Evolutionary conservation across 2,113 vertebrate genomes (phyloP), one percentile per base, ranked within the genome.

Genomic region (Peucedramus taeniatus): DNA sequence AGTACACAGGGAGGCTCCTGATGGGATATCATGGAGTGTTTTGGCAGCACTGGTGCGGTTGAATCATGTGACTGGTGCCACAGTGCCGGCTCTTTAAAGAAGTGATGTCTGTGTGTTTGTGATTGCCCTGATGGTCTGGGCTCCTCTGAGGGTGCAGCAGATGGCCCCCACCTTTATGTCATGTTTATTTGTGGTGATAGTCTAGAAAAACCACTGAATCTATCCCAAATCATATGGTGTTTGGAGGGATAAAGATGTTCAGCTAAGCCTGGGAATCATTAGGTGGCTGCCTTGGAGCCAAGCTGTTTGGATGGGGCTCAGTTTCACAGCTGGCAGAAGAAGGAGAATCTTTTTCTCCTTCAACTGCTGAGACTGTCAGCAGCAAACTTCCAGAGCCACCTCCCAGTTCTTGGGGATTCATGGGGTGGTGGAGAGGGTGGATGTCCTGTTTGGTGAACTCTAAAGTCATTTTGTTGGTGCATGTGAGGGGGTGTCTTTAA

Each of bases 231-330:
- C 24, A 1, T 81, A 24, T 31, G 78, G 71, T 94, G 61, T 94
- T 90, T 72, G 59, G 87, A 65, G 50, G 71, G 78, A 92, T 94
- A 87, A 89, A 75, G 83, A 93, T 71, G 59, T 92, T 93, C 78
- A 70, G 1, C 63, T 90, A 27, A 63, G 83, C 75, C 89, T 97
- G 93, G 79, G 71, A 95, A 59, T 93, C 83, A 87, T 97, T 95
- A 94, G 93, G 63, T 94, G 94, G 16, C 84, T 96, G 94, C 89
- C 45, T 82, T 65, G 61, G 53, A 96, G 75, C 81, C 93, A 95
- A 85, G 18, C 33, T 45, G 5, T 69, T 85, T 94, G 89, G 75
- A 93, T 4, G 3, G 50, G 54, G 70, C 81, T 96, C 70, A 10
- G 57, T 91, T 93, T 92, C 76, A 63, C 72, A 90, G 71, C 86